phyloP scores from a whole-genome alignment of 2,113 vertebrate genomes.

The Platysteira castanea region DNA sequence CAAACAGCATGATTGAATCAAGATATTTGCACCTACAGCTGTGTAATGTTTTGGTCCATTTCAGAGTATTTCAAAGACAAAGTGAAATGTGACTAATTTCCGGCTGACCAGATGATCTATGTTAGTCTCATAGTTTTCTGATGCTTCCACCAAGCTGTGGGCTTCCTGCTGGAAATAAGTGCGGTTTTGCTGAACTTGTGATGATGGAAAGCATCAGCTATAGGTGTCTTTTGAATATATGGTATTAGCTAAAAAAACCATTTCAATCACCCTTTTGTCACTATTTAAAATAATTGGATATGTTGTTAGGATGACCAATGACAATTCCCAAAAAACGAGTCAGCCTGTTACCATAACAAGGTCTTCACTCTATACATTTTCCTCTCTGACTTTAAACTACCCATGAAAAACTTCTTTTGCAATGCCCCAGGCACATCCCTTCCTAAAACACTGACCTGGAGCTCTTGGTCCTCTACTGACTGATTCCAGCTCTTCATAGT shows the following conservation, averaged over 20 bases:
- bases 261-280: neutral
- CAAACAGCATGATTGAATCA: neutral
- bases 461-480: neutral
- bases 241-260: neutral
- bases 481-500: neutral
- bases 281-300: neutral
- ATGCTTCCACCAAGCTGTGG: neutral
- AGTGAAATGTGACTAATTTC: neutral
- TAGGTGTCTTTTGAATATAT: neutral
- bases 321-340: neutral
- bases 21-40: neutral
- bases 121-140: neutral
- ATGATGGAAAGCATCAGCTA: neutral
- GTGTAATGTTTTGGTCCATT: neutral
- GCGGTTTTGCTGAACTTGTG: neutral
- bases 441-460: neutral
- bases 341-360: neutral
- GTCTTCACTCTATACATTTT: neutral
- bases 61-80: neutral
- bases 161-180: neutral
- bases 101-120: neutral
- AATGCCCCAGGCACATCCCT: neutral
- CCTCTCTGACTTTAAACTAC: neutral
- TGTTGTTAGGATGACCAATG: neutral
- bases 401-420: neutral